These are phyloP conservation scores for Carcina quercana DNA, from an alignment of 2,888 invertebrate species.

Conservation along the genomic window DNA sequence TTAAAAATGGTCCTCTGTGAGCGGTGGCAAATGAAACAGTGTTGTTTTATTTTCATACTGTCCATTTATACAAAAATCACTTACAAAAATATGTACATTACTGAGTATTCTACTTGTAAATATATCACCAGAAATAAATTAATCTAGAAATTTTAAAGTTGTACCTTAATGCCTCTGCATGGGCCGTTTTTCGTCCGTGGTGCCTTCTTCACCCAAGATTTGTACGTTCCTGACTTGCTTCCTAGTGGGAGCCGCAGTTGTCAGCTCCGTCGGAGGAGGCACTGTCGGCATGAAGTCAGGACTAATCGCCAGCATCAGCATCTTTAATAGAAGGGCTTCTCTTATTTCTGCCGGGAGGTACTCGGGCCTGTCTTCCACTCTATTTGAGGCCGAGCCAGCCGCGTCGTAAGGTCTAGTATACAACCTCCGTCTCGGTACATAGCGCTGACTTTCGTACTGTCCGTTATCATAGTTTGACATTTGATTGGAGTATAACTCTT, in stretches of 20 bases:
- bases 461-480: constrained; percentile 44
- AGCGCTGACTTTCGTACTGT: constrained; percentile 64
- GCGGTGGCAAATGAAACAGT: constrained; percentile 4
- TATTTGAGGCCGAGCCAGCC: constrained; percentile 52
- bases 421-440: constrained; percentile 51
- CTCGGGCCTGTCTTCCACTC: constrained; percentile 69
- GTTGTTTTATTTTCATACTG: constrained; percentile 6
- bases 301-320: constrained; percentile 83
- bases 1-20: not conserved
- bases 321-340: constrained; percentile 80
- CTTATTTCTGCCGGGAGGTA: constrained; percentile 80
- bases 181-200: constrained; percentile 45
- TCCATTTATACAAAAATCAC: constrained; percentile 36
- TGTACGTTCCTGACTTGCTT: constrained; percentile 81
- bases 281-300: constrained; percentile 69
- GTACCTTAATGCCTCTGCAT: constrained; percentile 41
- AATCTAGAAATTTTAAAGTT: constrained; percentile 19
- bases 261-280: constrained; percentile 55
- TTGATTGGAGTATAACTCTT: constrained; percentile 53
- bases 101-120: constrained; percentile 40
- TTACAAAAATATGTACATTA: constrained; percentile 50
- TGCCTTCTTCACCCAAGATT: constrained; percentile 78
- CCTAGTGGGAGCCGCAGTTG: constrained; percentile 65
- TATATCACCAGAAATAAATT: constrained; percentile 27
- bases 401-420: constrained; percentile 56